These are phyloP conservation scores for Lasioglossum marginatum DNA, from an alignment of 2,888 invertebrate species.

Conservation along the genomic window DNA sequence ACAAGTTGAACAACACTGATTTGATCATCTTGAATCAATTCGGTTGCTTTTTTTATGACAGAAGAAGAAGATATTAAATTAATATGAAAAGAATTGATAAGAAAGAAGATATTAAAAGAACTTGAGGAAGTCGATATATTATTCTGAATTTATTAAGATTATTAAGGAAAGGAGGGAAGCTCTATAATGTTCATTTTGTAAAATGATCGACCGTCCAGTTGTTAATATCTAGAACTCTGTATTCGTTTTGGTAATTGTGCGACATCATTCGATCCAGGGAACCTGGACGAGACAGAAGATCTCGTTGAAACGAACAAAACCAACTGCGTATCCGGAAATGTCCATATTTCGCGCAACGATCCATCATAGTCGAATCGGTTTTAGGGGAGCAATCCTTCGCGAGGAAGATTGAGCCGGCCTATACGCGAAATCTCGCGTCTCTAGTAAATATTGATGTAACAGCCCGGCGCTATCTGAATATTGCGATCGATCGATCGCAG, in stretches of 20 bases:
- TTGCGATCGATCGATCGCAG: slow-evolving; percentile 64
- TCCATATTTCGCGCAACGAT: not conserved
- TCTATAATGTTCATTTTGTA: too few species aligned
- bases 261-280: not conserved
- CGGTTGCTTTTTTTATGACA: not conserved
- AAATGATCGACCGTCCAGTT: too few species aligned
- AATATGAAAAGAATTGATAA: too few species aligned
- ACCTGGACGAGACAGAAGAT: not conserved
- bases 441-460: slow-evolving; percentile 69
- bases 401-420: slow-evolving; percentile 28
- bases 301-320: not conserved
- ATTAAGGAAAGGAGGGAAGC: not conserved
- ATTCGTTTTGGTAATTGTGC: not conserved
- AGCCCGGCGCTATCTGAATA: slow-evolving; percentile 53
- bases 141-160: not conserved
- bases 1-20: not conserved
- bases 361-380: slow-evolving; percentile 8
- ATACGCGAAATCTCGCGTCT: slow-evolving; percentile 57
- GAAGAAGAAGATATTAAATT: not conserved
- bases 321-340: not conserved
- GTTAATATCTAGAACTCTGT: not conserved
- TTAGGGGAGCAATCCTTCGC: not conserved
- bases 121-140: not conserved
- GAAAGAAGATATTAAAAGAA: not conserved
- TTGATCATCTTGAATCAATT: not conserved